Percentiles rank a stretch among this genome's conserved stretches.
Evolutionary conservation across 1,140 invertebrate species (phyloP).

Genomic region (Pachyrhynchus sulphureomaculatus): DNA sequence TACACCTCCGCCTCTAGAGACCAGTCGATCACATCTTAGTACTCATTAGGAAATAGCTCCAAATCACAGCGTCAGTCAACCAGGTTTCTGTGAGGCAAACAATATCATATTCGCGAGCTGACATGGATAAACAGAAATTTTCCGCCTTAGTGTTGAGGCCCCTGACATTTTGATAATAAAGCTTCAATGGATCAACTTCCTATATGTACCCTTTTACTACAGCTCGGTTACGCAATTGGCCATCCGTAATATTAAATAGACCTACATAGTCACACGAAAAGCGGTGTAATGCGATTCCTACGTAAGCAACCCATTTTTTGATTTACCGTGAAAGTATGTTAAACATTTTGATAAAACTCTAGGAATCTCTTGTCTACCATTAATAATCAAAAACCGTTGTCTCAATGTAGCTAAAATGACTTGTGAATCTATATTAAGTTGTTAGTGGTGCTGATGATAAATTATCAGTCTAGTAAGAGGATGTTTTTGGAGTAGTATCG

Average conservation of each 20-base stretch:
- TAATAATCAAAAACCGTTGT: slow-evolving; percentile 32
- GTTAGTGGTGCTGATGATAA: slow-evolving; percentile 29
- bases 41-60: too few relatives aligned
- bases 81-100: too few relatives aligned
- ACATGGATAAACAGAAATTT: too few relatives aligned
- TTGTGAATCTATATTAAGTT: slow-evolving; percentile 41
- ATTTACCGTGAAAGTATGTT: slow-evolving; percentile 12
- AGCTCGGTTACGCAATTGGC: background rate
- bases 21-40: too few relatives aligned
- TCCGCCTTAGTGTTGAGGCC: too few relatives aligned
- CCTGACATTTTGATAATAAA: too few relatives aligned
- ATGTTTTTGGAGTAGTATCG: slow-evolving; percentile 46
- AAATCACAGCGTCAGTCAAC: too few relatives aligned
- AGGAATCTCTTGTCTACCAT: slow-evolving; percentile 10
- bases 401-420: slow-evolving; percentile 25
- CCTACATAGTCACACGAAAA: slow-evolving; percentile 30
- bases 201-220: too few relatives aligned
- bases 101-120: too few relatives aligned
- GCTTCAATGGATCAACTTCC: too few relatives aligned
- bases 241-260: background rate
- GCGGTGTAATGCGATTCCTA: slow-evolving; percentile 1
- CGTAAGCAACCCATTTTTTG: slow-evolving; percentile 19
- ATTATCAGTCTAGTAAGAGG: slow-evolving; percentile 28
- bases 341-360: slow-evolving; percentile 4
- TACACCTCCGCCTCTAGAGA: too few relatives aligned